Conservation (phyloP, 2,888 invertebrate genomes). For the Cryptocephalus primarius region DNA sequence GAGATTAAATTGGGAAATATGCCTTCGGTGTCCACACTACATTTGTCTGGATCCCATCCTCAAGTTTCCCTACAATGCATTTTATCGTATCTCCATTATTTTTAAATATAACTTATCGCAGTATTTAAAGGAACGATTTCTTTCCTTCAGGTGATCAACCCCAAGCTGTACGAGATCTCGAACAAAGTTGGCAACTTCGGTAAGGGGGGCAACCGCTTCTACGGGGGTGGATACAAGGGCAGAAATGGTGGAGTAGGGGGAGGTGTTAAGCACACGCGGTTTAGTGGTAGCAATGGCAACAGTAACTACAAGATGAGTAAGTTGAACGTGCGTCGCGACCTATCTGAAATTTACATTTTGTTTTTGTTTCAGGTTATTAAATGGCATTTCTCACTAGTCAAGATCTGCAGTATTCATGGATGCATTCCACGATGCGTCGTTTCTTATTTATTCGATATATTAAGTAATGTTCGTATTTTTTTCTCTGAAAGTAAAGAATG, state of each 20-base stretch:
- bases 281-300: neutral
- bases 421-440: too few relatives aligned
- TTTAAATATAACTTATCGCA: neutral
- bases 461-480: too few relatives aligned
- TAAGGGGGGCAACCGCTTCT: slow-evolving; percentile 39
- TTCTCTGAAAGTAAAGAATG: too few relatives aligned
- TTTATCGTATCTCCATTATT: neutral
- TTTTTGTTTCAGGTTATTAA: too few relatives aligned
- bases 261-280: neutral
- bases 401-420: too few relatives aligned
- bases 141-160: slow-evolving; percentile 59
- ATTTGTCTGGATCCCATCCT: slow-evolving; percentile 67
- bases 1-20: slow-evolving; percentile 54
- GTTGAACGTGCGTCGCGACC: too few relatives aligned
- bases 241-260: neutral
- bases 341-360: too few relatives aligned
- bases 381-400: too few relatives aligned
- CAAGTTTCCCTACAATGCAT: slow-evolving; percentile 32
- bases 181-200: slow-evolving; percentile 50
- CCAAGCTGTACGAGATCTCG: slow-evolving; percentile 72
- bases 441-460: too few relatives aligned
- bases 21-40: slow-evolving; percentile 71
- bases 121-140: slow-evolving; percentile 5
- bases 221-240: neutral
- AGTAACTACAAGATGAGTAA: too few relatives aligned